phyloP scores from a whole-genome alignment of 2,797 vertebrate genomes.

The Hydrolagus colliei region DNA sequence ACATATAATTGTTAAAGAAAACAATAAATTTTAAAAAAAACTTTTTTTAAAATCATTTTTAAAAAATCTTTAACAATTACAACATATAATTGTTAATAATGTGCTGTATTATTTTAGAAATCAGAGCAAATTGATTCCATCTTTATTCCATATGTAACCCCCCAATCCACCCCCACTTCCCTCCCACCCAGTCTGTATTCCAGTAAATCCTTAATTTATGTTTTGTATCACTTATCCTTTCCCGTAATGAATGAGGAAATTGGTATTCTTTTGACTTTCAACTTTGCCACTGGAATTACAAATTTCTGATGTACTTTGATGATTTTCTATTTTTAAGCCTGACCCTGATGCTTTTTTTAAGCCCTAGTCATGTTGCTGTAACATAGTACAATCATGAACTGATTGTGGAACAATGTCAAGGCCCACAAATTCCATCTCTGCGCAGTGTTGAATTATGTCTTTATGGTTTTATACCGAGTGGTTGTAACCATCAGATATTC shows the following conservation, averaged over 20 bases:
- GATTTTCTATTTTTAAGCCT: neutral
- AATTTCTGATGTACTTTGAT: slow-evolving; percentile 18
- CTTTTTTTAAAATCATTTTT: too few species aligned
- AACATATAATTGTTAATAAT: neutral
- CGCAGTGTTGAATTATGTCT: too few species aligned
- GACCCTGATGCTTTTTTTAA: neutral
- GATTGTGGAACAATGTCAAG: neutral
- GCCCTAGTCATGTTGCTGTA: neutral
- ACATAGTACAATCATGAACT: neutral
- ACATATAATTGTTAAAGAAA: neutral
- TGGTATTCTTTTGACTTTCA: slow-evolving; percentile 28
- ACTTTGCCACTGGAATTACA: slow-evolving; percentile 7
- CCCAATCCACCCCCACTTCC: neutral
- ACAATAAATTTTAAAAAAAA: too few species aligned
- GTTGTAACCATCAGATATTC: neutral
- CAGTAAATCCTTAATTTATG: slow-evolving; percentile 14
- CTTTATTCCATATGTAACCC: slow-evolving; percentile 10
- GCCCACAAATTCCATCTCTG: neutral
- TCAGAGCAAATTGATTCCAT: neutral
- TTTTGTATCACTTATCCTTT: slow-evolving; percentile 7
- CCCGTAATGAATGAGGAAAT: neutral
- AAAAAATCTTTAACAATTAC: neutral
- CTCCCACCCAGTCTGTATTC: neutral
- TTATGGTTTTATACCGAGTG: neutral
- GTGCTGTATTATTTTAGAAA: neutral